Conservation (phyloP, 2,113 vertebrate species). For the Smithornis capensis region DNA sequence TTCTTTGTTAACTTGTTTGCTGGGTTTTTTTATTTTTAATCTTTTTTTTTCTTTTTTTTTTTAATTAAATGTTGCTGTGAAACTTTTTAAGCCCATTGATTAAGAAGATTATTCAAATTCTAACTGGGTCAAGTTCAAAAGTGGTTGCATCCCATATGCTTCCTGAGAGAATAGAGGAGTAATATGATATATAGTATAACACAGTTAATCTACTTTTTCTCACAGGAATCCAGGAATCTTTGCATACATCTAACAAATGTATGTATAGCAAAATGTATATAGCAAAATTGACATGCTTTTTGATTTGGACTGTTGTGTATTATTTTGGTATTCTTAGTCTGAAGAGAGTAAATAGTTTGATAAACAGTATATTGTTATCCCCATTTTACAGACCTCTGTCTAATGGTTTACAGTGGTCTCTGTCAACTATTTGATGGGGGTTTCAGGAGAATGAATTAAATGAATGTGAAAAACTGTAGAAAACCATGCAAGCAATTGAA, state of each 20-base stretch:
- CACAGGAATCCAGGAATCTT: background rate
- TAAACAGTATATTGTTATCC: background rate
- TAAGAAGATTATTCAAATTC: background rate
- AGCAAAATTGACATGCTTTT: background rate
- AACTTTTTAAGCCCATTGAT: background rate
- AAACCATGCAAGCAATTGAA: background rate
- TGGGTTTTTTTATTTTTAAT: background rate
- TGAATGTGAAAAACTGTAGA: background rate
- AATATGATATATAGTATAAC: background rate
- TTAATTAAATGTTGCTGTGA: background rate
- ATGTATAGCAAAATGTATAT: background rate
- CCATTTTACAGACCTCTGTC: background rate
- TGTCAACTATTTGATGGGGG: background rate
- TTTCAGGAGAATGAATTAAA: slow-evolving; percentile 1
- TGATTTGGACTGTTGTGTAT: background rate
- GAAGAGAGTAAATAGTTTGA: background rate
- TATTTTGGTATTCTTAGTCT: background rate
- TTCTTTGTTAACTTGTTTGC: background rate
- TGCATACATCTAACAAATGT: background rate
- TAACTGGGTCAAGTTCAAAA: background rate
- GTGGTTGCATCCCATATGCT: background rate
- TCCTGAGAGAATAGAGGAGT: background rate
- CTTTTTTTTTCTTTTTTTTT: background rate
- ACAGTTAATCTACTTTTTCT: background rate
- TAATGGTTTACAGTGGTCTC: background rate